A percentile compares a stretch with the other conserved stretches of the same genome.
These are phyloP conservation scores for Lota lota DNA, from an alignment of 2,113 vertebrate species.

Conservation along the genomic window DNA sequence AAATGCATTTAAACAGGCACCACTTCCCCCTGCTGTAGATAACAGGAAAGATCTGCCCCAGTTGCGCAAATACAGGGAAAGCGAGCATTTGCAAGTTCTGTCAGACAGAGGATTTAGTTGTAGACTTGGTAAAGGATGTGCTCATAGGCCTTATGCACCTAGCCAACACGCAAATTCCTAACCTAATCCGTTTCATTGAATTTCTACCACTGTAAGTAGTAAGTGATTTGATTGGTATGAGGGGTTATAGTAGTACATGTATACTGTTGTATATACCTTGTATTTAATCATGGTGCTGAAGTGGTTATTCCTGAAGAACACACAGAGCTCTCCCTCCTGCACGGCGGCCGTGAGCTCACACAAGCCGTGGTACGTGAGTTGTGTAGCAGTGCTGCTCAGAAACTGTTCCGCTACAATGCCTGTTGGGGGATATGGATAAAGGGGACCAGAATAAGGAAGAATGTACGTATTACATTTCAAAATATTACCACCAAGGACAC, in stretches of 20 bases:
- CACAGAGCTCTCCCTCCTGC: slow-evolving; percentile 96
- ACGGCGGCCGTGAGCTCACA: slow-evolving; percentile 95
- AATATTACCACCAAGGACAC: too few relatives aligned
- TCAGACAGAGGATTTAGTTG: slow-evolving; percentile 5
- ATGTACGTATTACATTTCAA: too few relatives aligned
- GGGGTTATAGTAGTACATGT: too few relatives aligned
- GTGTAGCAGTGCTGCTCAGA: slow-evolving; percentile 93
- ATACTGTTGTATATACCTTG: slow-evolving; percentile 76
- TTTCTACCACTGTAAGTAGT: too few relatives aligned
- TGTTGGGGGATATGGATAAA: slow-evolving; percentile 40
- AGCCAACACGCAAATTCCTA: too few relatives aligned
- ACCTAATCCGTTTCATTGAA: too few relatives aligned
- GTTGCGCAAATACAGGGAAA: slow-evolving; percentile 17
- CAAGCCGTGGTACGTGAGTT: slow-evolving; percentile 95
- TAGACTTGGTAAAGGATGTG: too few relatives aligned
- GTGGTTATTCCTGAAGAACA: slow-evolving; percentile 99
- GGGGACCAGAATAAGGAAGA: too few relatives aligned
- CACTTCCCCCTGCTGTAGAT: slow-evolving; percentile 50
- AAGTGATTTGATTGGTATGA: too few relatives aligned
- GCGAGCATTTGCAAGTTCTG: slow-evolving; percentile 7
- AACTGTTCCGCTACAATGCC: slow-evolving; percentile 97
- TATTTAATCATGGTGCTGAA: slow-evolving; percentile 99
- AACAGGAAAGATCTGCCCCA: slow-evolving; percentile 58
- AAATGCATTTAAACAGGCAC: slow-evolving; percentile 28
- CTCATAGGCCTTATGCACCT: too few relatives aligned